Conservation (phyloP, 2,797 vertebrate genomes). For the Lutra lutra region DNA sequence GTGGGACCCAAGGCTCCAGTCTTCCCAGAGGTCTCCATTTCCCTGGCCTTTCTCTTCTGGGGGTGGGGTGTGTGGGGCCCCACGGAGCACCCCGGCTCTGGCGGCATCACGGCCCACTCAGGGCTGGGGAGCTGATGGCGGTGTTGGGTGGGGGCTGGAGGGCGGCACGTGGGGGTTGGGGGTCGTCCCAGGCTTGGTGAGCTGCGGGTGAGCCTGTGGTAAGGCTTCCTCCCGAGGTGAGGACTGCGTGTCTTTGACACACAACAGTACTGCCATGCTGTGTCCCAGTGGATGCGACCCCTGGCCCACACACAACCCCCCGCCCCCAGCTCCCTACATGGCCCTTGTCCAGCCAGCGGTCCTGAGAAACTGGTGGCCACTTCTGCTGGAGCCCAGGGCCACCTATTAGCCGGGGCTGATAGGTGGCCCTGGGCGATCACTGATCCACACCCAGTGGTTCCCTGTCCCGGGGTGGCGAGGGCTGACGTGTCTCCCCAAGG, state of each 20-base stretch:
- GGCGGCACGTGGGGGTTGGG: too few relatives aligned
- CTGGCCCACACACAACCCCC: too few relatives aligned
- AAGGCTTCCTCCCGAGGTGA: background rate
- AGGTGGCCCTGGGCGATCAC: too few relatives aligned
- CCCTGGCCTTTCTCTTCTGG: accelerated
- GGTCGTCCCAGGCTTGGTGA: background rate
- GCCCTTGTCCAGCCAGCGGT: too few relatives aligned
- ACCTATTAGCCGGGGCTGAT: too few relatives aligned
- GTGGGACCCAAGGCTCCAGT: accelerated
- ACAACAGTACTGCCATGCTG: accelerated
- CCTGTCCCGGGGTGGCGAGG: background rate
- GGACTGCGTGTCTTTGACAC: background rate
- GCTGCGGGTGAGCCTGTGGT: background rate
- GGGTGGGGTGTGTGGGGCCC: accelerated
- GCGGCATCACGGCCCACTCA: accelerated
- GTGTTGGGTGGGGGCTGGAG: accelerated
- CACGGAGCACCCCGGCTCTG: accelerated
- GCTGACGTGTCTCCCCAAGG: background rate
- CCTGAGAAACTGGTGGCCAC: too few relatives aligned
- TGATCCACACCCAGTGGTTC: background rate
- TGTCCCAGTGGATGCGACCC: background rate
- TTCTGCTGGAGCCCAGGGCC: background rate
- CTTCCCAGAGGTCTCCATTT: background rate
- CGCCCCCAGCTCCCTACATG: too few relatives aligned
- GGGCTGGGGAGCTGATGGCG: background rate